Evolutionary conservation across 1,140 invertebrate species (phyloP).

Genomic region (Aphelenchoides avenae): DNA sequence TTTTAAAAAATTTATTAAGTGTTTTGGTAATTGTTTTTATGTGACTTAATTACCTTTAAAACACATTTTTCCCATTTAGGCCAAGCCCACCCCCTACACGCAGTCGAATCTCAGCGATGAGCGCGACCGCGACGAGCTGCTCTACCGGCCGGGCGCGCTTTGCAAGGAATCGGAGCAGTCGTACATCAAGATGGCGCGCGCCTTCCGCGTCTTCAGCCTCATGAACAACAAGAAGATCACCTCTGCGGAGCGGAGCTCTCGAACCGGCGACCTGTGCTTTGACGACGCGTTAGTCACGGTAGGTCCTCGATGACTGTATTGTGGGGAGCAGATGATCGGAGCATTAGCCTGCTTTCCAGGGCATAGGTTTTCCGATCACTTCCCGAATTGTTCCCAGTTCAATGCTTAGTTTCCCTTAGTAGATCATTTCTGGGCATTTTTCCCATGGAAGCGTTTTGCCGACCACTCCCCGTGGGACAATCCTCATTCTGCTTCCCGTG

Average conservation of each 20-base stretch:
- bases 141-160: slow-evolving; percentile 47
- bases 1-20: too few relatives aligned
- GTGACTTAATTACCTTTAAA: slow-evolving; percentile 8
- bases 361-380: too few relatives aligned
- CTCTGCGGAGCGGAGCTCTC: slow-evolving; percentile 29
- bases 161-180: slow-evolving; percentile 39
- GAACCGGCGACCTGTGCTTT: slow-evolving; percentile 33
- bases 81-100: slow-evolving; percentile 41
- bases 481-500: too few relatives aligned
- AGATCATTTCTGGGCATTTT: too few relatives aligned
- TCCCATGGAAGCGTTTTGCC: too few relatives aligned
- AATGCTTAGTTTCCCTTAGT: too few relatives aligned
- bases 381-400: too few relatives aligned
- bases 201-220: slow-evolving; percentile 37
- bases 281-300: slow-evolving; percentile 44
- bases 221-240: slow-evolving; percentile 36
- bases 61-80: slow-evolving; percentile 36
- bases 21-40: too few relatives aligned
- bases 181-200: slow-evolving; percentile 44
- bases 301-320: too few relatives aligned
- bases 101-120: slow-evolving; percentile 39
- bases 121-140: slow-evolving; percentile 48
- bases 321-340: too few relatives aligned
- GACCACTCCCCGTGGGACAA: too few relatives aligned
- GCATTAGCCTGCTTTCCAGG: too few relatives aligned